A percentile compares a stretch with the other conserved stretches of the same genome.
These are phyloP conservation scores for Halisarca cf. caerulea DNA, from an alignment of 37 sponge, comb jelly and placozoan species.

Conservation along the genomic window DNA sequence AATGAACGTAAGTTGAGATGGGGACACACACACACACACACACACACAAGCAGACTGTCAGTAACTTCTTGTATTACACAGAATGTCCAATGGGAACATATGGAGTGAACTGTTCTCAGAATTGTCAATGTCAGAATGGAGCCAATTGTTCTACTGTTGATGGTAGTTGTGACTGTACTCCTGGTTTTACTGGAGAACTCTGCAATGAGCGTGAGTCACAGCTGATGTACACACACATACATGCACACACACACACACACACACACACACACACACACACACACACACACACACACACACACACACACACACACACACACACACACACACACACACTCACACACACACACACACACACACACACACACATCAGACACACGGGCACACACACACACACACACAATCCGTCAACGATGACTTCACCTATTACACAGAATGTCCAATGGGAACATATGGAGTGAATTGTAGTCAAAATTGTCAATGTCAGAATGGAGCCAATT, in stretches of 20 bases:
- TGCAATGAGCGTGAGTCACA: background rate
- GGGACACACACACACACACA: too few species aligned
- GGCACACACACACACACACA: too few species aligned
- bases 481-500: background rate
- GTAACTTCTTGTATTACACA: background rate
- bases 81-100: conserved; percentile 9
- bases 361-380: too few species aligned
- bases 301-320: too few species aligned
- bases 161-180: conserved; percentile 22
- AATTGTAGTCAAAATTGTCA: background rate
- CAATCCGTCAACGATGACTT: too few species aligned
- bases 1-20: background rate
- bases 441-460: background rate
- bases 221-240: background rate
- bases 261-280: too few species aligned
- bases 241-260: too few species aligned
- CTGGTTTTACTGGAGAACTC: conserved; percentile 9
- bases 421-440: background rate
- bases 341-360: too few species aligned
- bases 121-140: too few species aligned
- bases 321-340: too few species aligned
- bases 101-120: background rate
- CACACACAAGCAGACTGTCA: background rate
- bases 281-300: too few species aligned
- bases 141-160: background rate